Evolutionary conservation across 2,113 vertebrate species (phyloP), one percentile per base, ranked within the genome.

Genomic region (Daboia siamensis): DNA sequence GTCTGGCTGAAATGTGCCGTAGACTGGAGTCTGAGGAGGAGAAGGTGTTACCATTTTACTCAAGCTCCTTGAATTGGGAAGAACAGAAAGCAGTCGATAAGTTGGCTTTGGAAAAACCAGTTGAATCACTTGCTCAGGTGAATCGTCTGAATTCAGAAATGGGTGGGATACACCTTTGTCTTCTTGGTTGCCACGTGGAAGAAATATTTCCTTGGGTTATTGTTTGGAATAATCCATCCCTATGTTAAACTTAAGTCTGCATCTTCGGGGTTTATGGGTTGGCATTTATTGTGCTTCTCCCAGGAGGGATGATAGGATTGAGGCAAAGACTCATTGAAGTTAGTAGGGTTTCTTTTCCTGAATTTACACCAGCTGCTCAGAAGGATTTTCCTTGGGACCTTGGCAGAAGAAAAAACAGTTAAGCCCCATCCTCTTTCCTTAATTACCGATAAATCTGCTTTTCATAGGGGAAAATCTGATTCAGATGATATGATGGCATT

Each of bases 1-100:
- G 96, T 89, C 95, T 98, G 94, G 97, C 97, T 2, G 98, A 98
- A 96, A 97, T 98, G 97, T 98, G 98, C 93, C 97, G 97, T 84
- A 98, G 97, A 94, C 95, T 98, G 94, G 98, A 99, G 96, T 98
- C 97, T 0, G 98, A 99, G 90, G 97, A 98, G 93, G 98, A 99
- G 96, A 98, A 99, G 92, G 97, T 99, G 57, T 95, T 98, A 91
- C 98, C 98, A 0, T 99, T 98, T 96, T 98, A 98, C 91, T 48
- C 92, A 0, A 97, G 97, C 55, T 96, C 94, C 0, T 90, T 98
- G 93, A 96, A 57, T 0, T 87, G 96, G 0, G 64, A 90, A 24
- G 98, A 99, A 90, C 95, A 96, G 93, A 88, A 10, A 4, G 93
- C 97, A 0, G 96, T 56, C 1, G 95, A 21, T 44, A 86, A 1